A percentile compares a stretch with the other conserved stretches of the same genome.
Conservation (phyloP, 2,113 vertebrate genomes). For the Oreochromis aureus region DNA sequence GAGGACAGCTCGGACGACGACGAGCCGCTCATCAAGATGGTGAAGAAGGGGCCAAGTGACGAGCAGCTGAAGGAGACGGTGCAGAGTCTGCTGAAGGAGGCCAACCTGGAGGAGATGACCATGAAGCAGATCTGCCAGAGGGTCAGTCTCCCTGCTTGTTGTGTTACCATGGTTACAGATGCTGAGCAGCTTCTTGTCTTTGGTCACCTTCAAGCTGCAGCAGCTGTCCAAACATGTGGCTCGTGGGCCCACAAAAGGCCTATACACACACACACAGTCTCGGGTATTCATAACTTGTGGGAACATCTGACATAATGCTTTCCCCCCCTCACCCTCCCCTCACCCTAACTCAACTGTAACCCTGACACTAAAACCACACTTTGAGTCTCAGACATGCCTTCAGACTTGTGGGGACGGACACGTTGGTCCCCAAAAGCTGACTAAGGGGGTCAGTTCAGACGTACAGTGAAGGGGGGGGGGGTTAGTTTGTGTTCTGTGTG, state of each 20-base stretch:
- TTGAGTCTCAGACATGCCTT: neutral
- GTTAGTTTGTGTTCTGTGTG: neutral
- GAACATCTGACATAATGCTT: neutral
- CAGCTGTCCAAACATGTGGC: neutral
- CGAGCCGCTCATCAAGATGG: slow-evolving; percentile 88
- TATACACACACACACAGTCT: neutral
- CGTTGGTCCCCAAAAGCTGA: neutral
- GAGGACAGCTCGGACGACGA: slow-evolving; percentile 92
- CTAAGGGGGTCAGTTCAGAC: neutral
- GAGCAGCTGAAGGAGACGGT: slow-evolving; percentile 86
- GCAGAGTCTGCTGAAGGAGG: slow-evolving; percentile 81
- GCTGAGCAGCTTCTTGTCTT: neutral
- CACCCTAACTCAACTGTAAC: neutral
- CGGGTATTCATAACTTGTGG: neutral
- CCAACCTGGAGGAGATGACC: slow-evolving; percentile 91
- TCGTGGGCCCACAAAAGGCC: neutral
- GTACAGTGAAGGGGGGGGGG: neutral
- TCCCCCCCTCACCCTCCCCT: neutral
- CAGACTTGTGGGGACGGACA: neutral
- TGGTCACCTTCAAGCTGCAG: neutral
- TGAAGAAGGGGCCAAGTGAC: slow-evolving; percentile 85
- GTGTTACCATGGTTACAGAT: neutral
- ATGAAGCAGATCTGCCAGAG: slow-evolving; percentile 96
- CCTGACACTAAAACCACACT: too few relatives aligned
- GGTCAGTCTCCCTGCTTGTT: slow-evolving; percentile 56